phyloP scores from a whole-genome alignment of 2,797 vertebrate species.

The Cirrhinus mrigala region DNA sequence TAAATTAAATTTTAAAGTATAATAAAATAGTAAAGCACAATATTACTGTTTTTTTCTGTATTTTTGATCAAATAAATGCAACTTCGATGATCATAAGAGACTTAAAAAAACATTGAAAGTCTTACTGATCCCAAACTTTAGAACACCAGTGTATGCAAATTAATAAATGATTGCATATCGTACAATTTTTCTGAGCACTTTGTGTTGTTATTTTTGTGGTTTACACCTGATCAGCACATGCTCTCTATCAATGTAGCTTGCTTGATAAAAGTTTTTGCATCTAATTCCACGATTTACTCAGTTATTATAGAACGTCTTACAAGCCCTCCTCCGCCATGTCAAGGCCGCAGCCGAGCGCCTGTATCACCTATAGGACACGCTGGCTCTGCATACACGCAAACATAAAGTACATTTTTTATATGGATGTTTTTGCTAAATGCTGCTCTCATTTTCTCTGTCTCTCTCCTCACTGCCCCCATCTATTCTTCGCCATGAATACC shows the following conservation, averaged over 20 bases:
- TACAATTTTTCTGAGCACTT: not conserved
- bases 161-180: not conserved
- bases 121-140: too few species aligned
- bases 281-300: not conserved
- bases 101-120: too few species aligned
- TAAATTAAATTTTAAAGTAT: too few species aligned
- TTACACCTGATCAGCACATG: not conserved
- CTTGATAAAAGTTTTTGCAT: not conserved
- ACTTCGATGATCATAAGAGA: too few species aligned
- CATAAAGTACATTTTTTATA: constrained; percentile 8
- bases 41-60: too few species aligned
- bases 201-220: not conserved
- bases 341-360: not conserved
- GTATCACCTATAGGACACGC: not conserved
- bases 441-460: constrained; percentile 3
- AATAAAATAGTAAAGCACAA: too few species aligned
- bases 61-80: too few species aligned
- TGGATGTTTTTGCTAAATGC: constrained; percentile 26
- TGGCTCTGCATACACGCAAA: not conserved
- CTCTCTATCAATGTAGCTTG: not conserved
- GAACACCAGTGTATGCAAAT: too few species aligned
- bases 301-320: not conserved
- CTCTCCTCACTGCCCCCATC: not conserved
- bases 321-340: not conserved
- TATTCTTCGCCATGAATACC: constrained; percentile 10